Conservation (phyloP, 2,797 vertebrate species). For the Mus caroli region DNA sequence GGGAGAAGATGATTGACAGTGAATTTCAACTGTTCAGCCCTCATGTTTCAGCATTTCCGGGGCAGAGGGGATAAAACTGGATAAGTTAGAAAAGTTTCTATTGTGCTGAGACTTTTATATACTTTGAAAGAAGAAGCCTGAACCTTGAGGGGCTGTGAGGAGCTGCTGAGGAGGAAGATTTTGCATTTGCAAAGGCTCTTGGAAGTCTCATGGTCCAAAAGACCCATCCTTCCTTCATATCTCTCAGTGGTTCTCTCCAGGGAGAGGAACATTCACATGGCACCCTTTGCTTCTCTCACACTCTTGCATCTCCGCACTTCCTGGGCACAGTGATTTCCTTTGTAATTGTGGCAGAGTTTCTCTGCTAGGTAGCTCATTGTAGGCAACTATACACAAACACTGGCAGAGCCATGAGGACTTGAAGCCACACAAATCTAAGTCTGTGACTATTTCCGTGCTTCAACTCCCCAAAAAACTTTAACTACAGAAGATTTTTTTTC, state of each 20-base stretch:
- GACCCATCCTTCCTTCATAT: not conserved
- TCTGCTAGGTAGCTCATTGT: not conserved
- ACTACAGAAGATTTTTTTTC: not conserved
- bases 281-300: not conserved
- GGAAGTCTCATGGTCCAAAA: conserved; percentile 15
- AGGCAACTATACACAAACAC: not conserved
- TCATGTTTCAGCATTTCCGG: not conserved
- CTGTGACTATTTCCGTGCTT: not conserved
- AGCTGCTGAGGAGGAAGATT: not conserved
- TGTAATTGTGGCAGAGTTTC: conserved; percentile 29
- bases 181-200: conserved; percentile 56
- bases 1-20: not conserved
- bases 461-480: conserved; percentile 12
- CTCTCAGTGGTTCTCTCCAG: not conserved
- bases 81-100: not conserved
- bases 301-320: not conserved
- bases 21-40: not conserved
- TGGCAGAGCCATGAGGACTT: not conserved
- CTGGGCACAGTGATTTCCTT: not conserved
- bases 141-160: not conserved
- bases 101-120: not conserved
- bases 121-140: conserved; percentile 25
- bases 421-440: conserved; percentile 7
- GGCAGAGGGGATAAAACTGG: not conserved
- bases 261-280: not conserved